phyloP scores from a whole-genome alignment of 2,888 invertebrate genomes.

The Baronia brevicornis region DNA sequence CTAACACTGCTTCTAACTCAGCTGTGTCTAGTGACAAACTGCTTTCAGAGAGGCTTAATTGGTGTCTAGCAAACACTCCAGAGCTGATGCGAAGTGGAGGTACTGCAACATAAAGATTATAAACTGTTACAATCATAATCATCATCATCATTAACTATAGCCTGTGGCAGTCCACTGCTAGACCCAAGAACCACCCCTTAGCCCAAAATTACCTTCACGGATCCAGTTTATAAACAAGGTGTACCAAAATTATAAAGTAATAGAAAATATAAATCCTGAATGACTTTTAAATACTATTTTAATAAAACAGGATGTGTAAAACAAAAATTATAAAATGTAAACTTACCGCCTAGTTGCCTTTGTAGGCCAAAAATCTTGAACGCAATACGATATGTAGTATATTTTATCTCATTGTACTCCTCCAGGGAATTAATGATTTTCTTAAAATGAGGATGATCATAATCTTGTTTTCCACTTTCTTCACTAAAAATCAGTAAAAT shows the following conservation, averaged over 20 bases:
- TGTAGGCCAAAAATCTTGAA: slow-evolving; percentile 75
- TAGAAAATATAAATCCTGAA: no score
- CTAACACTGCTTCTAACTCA: slow-evolving; percentile 82
- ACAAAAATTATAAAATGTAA: neutral
- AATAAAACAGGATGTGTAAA: slow-evolving; percentile 1
- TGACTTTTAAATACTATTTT: no score
- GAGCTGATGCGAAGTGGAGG: slow-evolving; percentile 75
- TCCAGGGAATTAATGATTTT: slow-evolving; percentile 74
- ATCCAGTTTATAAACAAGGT: no score
- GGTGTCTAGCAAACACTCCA: slow-evolving; percentile 83
- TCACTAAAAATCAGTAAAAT: slow-evolving; percentile 54
- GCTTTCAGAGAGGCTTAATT: slow-evolving; percentile 81
- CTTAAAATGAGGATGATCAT: slow-evolving; percentile 77
- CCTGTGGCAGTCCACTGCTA: no score
- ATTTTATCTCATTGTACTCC: slow-evolving; percentile 81
- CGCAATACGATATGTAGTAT: slow-evolving; percentile 85
- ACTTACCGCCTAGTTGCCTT: slow-evolving; percentile 77
- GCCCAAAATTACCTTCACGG: no score
- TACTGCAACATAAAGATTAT: slow-evolving; percentile 33
- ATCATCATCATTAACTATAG: neutral
- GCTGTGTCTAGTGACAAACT: slow-evolving; percentile 79
- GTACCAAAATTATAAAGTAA: no score
- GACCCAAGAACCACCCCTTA: no score
- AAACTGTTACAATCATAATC: slow-evolving; percentile 7
- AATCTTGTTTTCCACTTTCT: slow-evolving; percentile 62